A percentile compares a stretch with the other conserved stretches of the same genome.
phyloP scores from a whole-genome alignment of 2,888 invertebrate genomes.

The Callimorpha dominula region DNA sequence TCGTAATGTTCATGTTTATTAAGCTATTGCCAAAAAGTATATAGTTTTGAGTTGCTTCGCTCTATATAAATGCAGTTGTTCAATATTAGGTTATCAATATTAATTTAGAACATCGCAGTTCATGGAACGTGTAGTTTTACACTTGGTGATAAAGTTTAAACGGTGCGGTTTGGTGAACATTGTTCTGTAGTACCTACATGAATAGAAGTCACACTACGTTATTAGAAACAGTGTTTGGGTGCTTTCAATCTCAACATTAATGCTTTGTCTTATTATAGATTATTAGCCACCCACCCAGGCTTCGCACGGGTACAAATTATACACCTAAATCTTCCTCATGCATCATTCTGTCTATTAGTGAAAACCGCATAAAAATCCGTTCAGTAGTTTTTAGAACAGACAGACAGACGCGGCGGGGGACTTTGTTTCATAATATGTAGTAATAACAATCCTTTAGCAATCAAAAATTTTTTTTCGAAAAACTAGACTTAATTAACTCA shows the following conservation, averaged over 20 bases:
- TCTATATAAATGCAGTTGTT: not conserved
- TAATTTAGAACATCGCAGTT: conserved; percentile 26
- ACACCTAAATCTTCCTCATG: too few relatives aligned
- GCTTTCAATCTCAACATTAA: not conserved
- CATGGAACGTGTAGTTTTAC: conserved; percentile 28
- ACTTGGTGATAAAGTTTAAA: conserved; percentile 23
- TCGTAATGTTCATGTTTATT: not conserved
- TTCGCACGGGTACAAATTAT: too few relatives aligned
- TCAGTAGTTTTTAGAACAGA: too few relatives aligned
- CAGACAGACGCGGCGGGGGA: too few relatives aligned
- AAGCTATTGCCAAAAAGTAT: conserved; percentile 6
- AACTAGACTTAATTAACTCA: not conserved
- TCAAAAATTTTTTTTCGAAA: not conserved
- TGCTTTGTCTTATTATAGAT: not conserved
- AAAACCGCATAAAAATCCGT: too few relatives aligned
- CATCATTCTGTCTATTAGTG: too few relatives aligned
- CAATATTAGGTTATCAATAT: conserved; percentile 33
- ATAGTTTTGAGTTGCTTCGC: not conserved
- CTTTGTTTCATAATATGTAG: too few relatives aligned
- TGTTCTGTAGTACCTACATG: conserved; percentile 2
- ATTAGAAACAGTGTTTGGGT: not conserved
- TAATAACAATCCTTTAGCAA: not conserved
- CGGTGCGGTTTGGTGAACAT: conserved; percentile 8
- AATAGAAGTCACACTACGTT: not conserved
- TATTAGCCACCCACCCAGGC: too few relatives aligned